phyloP scores from a whole-genome alignment of 2,797 vertebrate genomes.

The Protonibea diacanthus region DNA sequence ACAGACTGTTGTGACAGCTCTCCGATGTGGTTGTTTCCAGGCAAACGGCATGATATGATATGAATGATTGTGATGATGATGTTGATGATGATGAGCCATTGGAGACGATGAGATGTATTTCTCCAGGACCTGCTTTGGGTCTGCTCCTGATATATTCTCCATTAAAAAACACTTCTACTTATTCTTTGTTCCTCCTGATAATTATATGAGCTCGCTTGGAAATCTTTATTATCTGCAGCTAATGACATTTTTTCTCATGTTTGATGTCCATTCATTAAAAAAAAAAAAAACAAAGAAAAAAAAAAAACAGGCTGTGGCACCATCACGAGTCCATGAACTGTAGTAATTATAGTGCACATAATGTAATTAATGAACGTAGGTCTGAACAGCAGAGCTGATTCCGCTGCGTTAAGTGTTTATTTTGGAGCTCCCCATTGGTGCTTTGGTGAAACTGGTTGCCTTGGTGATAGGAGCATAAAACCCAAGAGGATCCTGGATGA shows the following conservation, averaged over 20 bases:
- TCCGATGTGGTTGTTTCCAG: slow-evolving; percentile 36
- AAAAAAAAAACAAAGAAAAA: neutral
- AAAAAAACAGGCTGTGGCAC: slow-evolving; percentile 8
- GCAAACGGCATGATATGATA: slow-evolving; percentile 19
- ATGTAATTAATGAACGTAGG: neutral
- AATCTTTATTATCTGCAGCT: slow-evolving; percentile 3
- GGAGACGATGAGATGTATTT: slow-evolving; percentile 10
- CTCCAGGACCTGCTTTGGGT: neutral
- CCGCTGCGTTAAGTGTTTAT: slow-evolving; percentile 38
- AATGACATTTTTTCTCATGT: neutral
- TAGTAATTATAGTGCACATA: slow-evolving; percentile 6
- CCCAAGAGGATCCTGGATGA: slow-evolving; percentile 40
- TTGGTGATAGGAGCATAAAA: slow-evolving; percentile 70
- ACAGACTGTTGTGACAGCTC: neutral
- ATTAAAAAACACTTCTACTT: neutral
- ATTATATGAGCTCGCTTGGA: slow-evolving; percentile 1
- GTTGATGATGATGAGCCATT: slow-evolving; percentile 5
- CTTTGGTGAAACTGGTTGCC: slow-evolving; percentile 71
- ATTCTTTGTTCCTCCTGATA: neutral
- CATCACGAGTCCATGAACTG: slow-evolving; percentile 7
- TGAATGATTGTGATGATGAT: neutral
- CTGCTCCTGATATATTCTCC: neutral
- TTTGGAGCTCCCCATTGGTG: slow-evolving; percentile 41
- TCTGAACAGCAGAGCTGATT: neutral
- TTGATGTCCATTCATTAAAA: slow-evolving; percentile 14